These are phyloP conservation scores for Caradrina clavipalpis DNA, from an alignment of 2,888 invertebrate genomes.

Conservation along the genomic window DNA sequence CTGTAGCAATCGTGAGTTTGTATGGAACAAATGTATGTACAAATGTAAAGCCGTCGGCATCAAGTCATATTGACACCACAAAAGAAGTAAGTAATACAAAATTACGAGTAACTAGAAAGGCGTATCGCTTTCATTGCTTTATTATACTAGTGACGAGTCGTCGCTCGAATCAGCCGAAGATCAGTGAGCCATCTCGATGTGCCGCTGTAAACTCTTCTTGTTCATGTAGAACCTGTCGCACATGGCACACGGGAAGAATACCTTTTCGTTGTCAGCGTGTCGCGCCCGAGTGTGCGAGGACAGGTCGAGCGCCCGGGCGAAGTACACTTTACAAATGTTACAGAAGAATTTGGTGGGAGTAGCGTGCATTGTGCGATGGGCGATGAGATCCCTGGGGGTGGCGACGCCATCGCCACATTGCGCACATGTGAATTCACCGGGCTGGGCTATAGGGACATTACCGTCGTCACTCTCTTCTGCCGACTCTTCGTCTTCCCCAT, in stretches of 20 bases:
- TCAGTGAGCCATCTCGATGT: slow-evolving; percentile 90
- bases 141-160: slow-evolving; percentile 42
- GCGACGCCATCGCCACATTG: slow-evolving; percentile 91
- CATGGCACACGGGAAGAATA: slow-evolving; percentile 91
- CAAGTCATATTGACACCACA: slow-evolving; percentile 42
- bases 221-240: slow-evolving; percentile 91
- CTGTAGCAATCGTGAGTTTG: slow-evolving; percentile 46
- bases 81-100: slow-evolving; percentile 46
- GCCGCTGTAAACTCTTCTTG: slow-evolving; percentile 89
- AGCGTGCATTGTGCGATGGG: slow-evolving; percentile 90
- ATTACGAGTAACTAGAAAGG: slow-evolving; percentile 51
- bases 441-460: slow-evolving; percentile 74
- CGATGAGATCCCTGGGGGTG: slow-evolving; percentile 89
- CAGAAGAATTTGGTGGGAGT: slow-evolving; percentile 90
- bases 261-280: slow-evolving; percentile 88
- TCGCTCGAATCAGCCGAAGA: slow-evolving; percentile 52
- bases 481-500: slow-evolving; percentile 85
- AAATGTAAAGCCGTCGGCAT: slow-evolving; percentile 46
- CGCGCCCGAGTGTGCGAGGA: slow-evolving; percentile 88
- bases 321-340: slow-evolving; percentile 91
- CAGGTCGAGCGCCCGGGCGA: slow-evolving; percentile 85
- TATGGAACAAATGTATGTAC: slow-evolving; percentile 59
- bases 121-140: slow-evolving; percentile 53
- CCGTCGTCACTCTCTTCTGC: slow-evolving; percentile 84
- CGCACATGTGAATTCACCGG: slow-evolving; percentile 89